A percentile compares a stretch with the other conserved stretches of the same genome.
Conservation (phyloP, 2,113 vertebrate species). For the Gulo gulo region DNA sequence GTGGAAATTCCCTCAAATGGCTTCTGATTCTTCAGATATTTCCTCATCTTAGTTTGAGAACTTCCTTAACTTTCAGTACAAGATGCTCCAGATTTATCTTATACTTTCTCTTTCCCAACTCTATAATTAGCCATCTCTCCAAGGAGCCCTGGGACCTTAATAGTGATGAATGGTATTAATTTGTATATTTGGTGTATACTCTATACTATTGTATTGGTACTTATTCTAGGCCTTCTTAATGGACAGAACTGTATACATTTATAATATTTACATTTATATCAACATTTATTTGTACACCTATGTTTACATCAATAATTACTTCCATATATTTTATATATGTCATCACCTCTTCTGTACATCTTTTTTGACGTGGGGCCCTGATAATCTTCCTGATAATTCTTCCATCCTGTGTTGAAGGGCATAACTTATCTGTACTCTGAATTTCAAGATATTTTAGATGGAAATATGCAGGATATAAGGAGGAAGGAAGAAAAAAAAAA, state of each 20-base stretch:
- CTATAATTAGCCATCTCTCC: neutral
- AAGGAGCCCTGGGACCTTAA: neutral
- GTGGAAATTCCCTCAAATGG: neutral
- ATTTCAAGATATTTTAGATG: neutral
- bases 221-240: neutral
- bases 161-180: neutral
- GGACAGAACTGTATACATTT: neutral
- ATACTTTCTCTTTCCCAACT: neutral
- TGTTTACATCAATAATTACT: neutral
- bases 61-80: neutral
- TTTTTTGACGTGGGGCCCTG: neutral
- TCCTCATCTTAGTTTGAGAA: neutral
- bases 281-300: neutral
- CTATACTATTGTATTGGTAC: neutral
- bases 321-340: neutral
- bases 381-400: neutral
- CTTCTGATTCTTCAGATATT: neutral
- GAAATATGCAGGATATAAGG: neutral
- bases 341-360: neutral
- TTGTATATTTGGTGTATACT: neutral
- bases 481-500: neutral
- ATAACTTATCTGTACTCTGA: rapidly evolving
- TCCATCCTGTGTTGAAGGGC: neutral
- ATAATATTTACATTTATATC: neutral
- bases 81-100: neutral